A percentile compares a stretch with the other conserved stretches of the same genome.
phyloP scores from a whole-genome alignment of 2,888 invertebrate genomes.

The Drosophila aldrichi region DNA sequence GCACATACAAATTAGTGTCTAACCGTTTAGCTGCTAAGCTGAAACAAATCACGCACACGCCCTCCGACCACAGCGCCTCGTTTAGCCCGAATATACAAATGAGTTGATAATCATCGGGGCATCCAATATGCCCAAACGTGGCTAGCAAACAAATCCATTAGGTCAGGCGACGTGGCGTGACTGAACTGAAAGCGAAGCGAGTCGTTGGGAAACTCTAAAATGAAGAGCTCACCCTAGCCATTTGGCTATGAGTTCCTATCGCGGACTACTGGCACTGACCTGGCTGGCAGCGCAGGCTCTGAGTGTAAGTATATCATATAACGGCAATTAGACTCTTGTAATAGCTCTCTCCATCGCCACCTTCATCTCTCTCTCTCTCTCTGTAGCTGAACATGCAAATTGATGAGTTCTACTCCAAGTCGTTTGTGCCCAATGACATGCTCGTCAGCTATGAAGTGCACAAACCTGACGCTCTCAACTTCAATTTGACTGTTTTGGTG shows the following conservation, averaged over 20 bases:
- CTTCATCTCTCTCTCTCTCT: neutral
- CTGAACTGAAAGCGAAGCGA: conserved; percentile 48
- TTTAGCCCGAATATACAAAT: conserved; percentile 30
- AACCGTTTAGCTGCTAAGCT: conserved; percentile 25
- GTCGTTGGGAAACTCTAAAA: conserved; percentile 19
- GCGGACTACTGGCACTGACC: conserved; percentile 7
- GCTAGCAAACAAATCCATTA: conserved; percentile 53
- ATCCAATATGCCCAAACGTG: conserved; percentile 24
- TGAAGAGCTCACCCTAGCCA: neutral
- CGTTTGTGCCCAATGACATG: conserved; percentile 75
- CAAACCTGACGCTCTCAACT: conserved; percentile 46
- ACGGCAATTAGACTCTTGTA: neutral
- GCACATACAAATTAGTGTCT: conserved; percentile 18
- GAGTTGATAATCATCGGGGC: conserved; percentile 43
- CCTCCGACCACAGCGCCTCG: neutral
- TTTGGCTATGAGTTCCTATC: conserved; percentile 18
- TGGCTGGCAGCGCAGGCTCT: conserved; percentile 13
- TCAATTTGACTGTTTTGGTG: conserved; percentile 64
- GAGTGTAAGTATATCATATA: conserved; percentile 45
- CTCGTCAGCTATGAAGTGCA: conserved; percentile 52
- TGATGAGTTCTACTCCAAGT: conserved; percentile 68
- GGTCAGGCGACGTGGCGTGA: conserved; percentile 61
- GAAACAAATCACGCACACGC: conserved; percentile 37
- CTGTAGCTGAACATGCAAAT: conserved; percentile 53
- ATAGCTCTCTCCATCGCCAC: neutral